Percentiles rank a stretch among this genome's conserved stretches.
These are phyloP conservation scores for Ptychochromis oligacanthus DNA, from an alignment of 2,113 vertebrate species.

Conservation along the genomic window DNA sequence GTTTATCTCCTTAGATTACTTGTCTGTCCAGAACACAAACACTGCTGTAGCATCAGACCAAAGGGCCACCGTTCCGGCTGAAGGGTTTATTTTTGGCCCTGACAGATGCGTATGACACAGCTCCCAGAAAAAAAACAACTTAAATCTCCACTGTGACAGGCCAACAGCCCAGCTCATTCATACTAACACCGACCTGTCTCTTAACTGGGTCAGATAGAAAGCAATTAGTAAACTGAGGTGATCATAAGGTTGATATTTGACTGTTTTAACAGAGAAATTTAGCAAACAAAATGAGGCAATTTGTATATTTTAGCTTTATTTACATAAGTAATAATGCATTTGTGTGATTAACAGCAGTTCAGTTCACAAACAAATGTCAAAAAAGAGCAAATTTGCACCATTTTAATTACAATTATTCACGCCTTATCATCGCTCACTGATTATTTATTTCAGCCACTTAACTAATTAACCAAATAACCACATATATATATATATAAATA, in stretches of 20 bases:
- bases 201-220: not conserved
- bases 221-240: no score
- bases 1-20: slow-evolving; percentile 58
- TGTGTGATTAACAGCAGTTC: no score
- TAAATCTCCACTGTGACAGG: not conserved
- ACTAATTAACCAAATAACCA: not conserved
- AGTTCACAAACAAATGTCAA: not conserved
- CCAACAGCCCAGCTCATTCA: not conserved
- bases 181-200: not conserved
- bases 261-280: not conserved
- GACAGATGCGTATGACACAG: slow-evolving; percentile 20
- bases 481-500: no score
- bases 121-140: slow-evolving; percentile 3
- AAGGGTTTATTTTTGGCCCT: slow-evolving; percentile 48
- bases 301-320: not conserved
- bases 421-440: not conserved
- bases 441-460: not conserved
- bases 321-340: not conserved
- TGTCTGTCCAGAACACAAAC: slow-evolving; percentile 41
- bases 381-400: not conserved
- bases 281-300: not conserved
- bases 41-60: slow-evolving; percentile 14
- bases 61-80: slow-evolving; percentile 2
- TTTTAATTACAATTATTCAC: not conserved
- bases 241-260: not conserved